Evolutionary conservation across 2,113 vertebrate genomes (phyloP).

Genomic region (Propithecus coquereli): DNA sequence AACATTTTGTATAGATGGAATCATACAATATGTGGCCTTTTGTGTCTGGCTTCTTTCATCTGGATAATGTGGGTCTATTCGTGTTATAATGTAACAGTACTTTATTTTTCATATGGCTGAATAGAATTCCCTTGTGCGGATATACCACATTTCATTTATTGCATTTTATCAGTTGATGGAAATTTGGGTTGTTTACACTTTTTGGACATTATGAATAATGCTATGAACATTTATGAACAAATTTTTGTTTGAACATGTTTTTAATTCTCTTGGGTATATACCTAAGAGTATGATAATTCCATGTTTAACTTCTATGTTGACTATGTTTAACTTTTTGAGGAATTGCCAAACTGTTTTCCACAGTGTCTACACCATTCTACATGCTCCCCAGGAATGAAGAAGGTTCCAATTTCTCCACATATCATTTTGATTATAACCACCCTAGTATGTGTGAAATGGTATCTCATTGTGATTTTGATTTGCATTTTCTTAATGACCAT

Average conservation of each 20-base stretch:
- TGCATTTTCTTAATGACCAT: not conserved
- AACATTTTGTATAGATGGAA: not conserved
- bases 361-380: not conserved
- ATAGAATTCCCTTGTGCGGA: not conserved
- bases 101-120: not conserved
- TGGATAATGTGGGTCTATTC: not conserved
- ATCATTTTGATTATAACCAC: not conserved
- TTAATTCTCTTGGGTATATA: not conserved
- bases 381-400: not conserved
- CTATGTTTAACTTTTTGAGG: not conserved
- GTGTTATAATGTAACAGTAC: no score
- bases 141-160: not conserved
- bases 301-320: not conserved
- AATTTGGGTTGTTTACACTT: not conserved
- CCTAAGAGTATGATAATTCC: not conserved
- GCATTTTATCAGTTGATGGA: not conserved
- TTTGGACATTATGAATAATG: not conserved
- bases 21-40: not conserved
- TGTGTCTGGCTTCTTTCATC: not conserved
- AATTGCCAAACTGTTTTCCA: not conserved
- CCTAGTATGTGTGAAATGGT: not conserved
- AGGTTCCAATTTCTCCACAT: not conserved
- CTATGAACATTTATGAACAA: not conserved
- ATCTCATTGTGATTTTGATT: not conserved
- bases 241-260: not conserved